phyloP scores from a whole-genome alignment of 2,797 vertebrate genomes.

The Chromis chromis region DNA sequence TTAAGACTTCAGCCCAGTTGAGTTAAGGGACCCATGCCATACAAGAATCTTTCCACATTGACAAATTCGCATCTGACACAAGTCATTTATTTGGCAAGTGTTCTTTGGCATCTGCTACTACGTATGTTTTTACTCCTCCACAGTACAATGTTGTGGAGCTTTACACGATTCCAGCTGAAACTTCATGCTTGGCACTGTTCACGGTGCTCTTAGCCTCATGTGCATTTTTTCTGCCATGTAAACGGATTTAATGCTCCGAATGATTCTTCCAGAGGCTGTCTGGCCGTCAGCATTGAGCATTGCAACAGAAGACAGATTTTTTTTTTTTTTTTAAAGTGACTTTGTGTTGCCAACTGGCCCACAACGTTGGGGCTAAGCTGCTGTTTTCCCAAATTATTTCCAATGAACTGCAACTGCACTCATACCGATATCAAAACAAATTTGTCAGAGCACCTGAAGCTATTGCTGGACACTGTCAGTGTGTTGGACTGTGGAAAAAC shows the following conservation, averaged over 20 bases:
- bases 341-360: neutral
- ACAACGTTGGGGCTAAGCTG: neutral
- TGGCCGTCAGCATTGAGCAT: neutral
- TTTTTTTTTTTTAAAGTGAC: too few relatives aligned
- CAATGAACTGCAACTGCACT: neutral
- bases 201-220: neutral
- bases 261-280: constrained; percentile 16
- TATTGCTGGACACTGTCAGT: neutral
- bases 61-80: constrained; percentile 2
- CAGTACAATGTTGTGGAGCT: constrained; percentile 8
- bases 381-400: neutral
- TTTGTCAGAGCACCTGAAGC: neutral
- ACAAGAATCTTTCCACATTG: constrained; percentile 3
- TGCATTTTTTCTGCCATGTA: neutral
- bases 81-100: constrained; percentile 11
- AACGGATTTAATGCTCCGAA: neutral
- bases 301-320: neutral
- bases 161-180: constrained; percentile 11
- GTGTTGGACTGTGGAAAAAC: neutral
- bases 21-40: neutral
- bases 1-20: neutral
- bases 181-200: constrained; percentile 4
- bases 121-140: neutral
- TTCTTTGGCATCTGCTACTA: constrained; percentile 10
- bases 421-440: neutral